Evolutionary conservation across 2,797 vertebrate genomes (phyloP).

Genomic region (Amphiprion clarkii): DNA sequence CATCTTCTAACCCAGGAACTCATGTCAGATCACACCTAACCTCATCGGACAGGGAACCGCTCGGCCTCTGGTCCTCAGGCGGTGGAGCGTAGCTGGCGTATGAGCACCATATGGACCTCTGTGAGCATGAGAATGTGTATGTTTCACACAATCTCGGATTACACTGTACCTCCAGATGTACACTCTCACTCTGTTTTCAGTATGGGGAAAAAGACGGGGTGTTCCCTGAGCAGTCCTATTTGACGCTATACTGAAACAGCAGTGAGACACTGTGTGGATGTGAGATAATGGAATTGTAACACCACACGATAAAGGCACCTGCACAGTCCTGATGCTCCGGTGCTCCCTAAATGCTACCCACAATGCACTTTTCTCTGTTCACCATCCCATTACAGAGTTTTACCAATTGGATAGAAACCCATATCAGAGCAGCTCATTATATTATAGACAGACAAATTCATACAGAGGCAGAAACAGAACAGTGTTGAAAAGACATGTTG

Average conservation of each 20-base stretch:
- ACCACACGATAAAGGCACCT: constrained; percentile 56
- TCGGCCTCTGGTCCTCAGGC: constrained; percentile 50
- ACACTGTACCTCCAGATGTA: constrained; percentile 77
- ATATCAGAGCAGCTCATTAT: constrained; percentile 40
- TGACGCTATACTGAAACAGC: constrained; percentile 49
- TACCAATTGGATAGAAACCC: constrained; percentile 36
- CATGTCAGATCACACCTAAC: constrained; percentile 43
- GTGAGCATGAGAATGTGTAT: constrained; percentile 66
- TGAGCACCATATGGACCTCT: constrained; percentile 63
- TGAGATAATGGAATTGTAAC: constrained; percentile 43
- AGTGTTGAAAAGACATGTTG: constrained; percentile 14
- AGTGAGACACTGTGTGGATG: constrained; percentile 41
- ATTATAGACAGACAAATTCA: constrained; percentile 19
- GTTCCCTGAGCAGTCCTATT: constrained; percentile 32
- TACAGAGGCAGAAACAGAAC: constrained; percentile 18
- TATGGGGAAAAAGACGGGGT: constrained; percentile 24
- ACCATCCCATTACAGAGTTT: constrained; percentile 44
- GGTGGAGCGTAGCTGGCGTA: constrained; percentile 41
- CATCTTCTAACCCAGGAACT: constrained; percentile 91
- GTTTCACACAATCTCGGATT: constrained; percentile 61
- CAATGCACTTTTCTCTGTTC: constrained; percentile 72
- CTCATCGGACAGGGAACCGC: constrained; percentile 58
- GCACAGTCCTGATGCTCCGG: constrained; percentile 71
- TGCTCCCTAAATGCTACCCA: constrained; percentile 65
- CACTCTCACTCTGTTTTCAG: constrained; percentile 61